A percentile compares a stretch with the other conserved stretches of the same genome.
Evolutionary conservation across 2,797 vertebrate species (phyloP).

Genomic region (Anguilla megastoma): DNA sequence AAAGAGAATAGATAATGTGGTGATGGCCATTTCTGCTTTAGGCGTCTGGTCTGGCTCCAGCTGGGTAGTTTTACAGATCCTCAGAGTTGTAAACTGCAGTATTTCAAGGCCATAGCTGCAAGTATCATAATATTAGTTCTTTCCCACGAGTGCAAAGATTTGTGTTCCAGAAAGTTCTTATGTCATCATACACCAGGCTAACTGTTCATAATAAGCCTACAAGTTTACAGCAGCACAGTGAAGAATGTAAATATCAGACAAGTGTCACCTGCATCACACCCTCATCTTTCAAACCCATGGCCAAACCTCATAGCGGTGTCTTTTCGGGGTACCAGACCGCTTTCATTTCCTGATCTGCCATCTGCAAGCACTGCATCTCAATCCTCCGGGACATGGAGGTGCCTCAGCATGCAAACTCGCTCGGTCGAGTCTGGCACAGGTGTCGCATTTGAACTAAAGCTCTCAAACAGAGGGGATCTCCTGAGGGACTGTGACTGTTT

Average conservation of each 20-base stretch:
- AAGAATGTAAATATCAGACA: background rate
- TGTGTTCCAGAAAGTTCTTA: background rate
- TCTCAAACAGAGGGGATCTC: slow-evolving; percentile 15
- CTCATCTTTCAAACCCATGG: background rate
- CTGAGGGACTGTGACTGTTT: slow-evolving; percentile 4
- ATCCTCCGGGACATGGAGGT: slow-evolving; percentile 21
- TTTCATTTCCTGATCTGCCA: background rate
- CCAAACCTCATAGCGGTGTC: background rate
- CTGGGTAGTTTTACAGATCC: background rate
- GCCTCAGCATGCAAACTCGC: slow-evolving; percentile 39
- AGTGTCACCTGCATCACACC: background rate
- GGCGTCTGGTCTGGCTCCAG: background rate
- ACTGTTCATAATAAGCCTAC: background rate
- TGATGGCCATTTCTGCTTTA: background rate
- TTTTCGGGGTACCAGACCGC: background rate
- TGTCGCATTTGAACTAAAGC: slow-evolving; percentile 23
- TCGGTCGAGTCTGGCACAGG: slow-evolving; percentile 30
- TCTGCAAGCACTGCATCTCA: background rate
- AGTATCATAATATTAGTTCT: background rate
- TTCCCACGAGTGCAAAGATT: background rate
- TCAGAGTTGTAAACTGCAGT: background rate
- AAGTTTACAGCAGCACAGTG: background rate
- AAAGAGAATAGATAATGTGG: background rate
- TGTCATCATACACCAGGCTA: background rate
- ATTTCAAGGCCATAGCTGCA: background rate